These are phyloP conservation scores for Myrmophylax atrothorax DNA, from an alignment of 2,113 vertebrate genomes.

Conservation along the genomic window DNA sequence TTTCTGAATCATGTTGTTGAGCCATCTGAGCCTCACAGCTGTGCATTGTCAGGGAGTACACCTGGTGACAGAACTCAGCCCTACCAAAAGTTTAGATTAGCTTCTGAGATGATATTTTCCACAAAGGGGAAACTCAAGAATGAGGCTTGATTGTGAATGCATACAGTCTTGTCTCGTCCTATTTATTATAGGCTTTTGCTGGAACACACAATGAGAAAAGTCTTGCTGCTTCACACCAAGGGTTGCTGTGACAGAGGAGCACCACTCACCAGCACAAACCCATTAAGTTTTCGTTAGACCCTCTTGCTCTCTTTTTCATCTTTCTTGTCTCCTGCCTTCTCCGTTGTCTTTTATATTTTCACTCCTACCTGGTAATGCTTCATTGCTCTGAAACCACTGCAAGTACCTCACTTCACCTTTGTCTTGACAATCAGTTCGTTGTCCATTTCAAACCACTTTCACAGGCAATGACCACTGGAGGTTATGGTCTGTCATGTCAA, in stretches of 20 bases:
- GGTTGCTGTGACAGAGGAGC: constrained; percentile 38
- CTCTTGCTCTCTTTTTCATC: constrained; percentile 59
- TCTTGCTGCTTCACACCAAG: constrained; percentile 9
- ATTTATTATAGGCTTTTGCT: not conserved
- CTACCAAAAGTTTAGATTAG: not conserved
- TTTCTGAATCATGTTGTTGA: not conserved
- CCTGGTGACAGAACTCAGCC: not conserved
- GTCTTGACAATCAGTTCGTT: not conserved
- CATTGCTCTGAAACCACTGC: not conserved
- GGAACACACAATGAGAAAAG: not conserved
- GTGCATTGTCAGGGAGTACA: not conserved
- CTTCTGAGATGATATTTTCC: not conserved
- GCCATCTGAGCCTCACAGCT: not conserved
- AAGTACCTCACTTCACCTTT: not conserved
- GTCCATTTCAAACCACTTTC: constrained; percentile 13
- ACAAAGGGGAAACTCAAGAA: not conserved
- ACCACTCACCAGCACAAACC: constrained; percentile 13
- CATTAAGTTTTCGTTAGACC: constrained; percentile 60
- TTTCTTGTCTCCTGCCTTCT: constrained; percentile 30
- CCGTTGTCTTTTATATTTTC: not conserved
- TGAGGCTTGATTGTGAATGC: not conserved
- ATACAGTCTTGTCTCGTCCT: constrained; percentile 9
- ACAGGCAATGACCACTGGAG: not conserved
- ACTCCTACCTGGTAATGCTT: constrained; percentile 9
- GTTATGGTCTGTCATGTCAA: not conserved